A percentile compares a stretch with the other conserved stretches of the same genome.
Evolutionary conservation across 2,797 vertebrate species (phyloP).

Genomic region (Cygnus olor): DNA sequence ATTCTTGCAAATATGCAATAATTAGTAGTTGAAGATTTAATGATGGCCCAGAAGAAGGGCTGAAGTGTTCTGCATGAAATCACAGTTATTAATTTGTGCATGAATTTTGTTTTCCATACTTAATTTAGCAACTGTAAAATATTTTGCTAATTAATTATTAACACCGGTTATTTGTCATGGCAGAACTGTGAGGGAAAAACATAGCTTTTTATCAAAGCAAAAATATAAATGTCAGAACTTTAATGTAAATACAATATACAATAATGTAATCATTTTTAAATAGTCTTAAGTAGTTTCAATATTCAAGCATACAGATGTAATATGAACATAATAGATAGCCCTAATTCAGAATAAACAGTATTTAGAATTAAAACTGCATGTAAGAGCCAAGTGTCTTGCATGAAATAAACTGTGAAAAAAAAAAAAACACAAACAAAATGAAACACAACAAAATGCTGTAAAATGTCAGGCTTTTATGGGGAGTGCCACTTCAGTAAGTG

Average conservation of each 20-base stretch:
- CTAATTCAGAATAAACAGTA: background rate
- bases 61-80: slow-evolving; percentile 57
- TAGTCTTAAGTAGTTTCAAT: slow-evolving; percentile 19
- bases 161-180: slow-evolving; percentile 53
- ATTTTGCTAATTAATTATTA: slow-evolving; percentile 68
- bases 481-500: background rate
- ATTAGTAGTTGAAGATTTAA: slow-evolving; percentile 64
- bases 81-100: slow-evolving; percentile 60
- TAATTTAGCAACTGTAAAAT: slow-evolving; percentile 63
- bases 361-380: background rate
- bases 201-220: slow-evolving; percentile 39
- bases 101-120: slow-evolving; percentile 16
- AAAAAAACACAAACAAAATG: background rate
- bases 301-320: background rate
- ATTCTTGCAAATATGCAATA: slow-evolving; percentile 50
- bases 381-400: background rate
- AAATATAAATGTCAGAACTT: slow-evolving; percentile 28
- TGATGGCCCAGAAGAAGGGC: slow-evolving; percentile 55
- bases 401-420: background rate
- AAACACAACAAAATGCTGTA: background rate
- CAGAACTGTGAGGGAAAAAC: slow-evolving; percentile 27
- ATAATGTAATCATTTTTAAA: slow-evolving; percentile 49
- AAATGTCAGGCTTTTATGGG: background rate
- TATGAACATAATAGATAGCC: background rate
- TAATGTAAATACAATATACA: slow-evolving; percentile 23